phyloP scores from a whole-genome alignment of 2,113 vertebrate genomes.

The Oreochromis niloticus region DNA sequence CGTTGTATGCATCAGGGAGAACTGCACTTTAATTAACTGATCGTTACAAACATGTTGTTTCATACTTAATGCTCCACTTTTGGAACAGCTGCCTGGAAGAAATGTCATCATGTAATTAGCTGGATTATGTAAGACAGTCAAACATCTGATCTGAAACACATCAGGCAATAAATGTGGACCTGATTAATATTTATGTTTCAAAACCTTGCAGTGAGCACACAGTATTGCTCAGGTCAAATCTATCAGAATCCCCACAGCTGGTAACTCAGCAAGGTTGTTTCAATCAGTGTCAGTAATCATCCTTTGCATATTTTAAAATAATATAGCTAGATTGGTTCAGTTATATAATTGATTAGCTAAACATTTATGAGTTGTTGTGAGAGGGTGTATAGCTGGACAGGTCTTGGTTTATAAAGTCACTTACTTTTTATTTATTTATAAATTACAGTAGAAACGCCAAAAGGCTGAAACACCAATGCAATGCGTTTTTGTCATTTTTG shows the following conservation, averaged over 20 bases:
- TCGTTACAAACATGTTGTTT: background rate
- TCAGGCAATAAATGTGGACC: background rate
- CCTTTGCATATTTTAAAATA: background rate
- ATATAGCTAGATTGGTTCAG: background rate
- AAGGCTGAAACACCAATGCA: no score
- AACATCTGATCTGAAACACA: background rate
- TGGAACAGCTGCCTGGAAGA: background rate
- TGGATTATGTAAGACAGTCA: background rate
- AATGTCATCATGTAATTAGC: background rate
- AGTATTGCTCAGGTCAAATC: background rate
- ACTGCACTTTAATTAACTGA: background rate
- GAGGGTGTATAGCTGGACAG: no score
- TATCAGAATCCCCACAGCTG: background rate
- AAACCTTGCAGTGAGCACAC: background rate
- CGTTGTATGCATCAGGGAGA: background rate
- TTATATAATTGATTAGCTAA: background rate
- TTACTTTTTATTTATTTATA: no score
- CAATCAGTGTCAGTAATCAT: background rate
- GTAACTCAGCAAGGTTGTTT: background rate
- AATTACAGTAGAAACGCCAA: no score
- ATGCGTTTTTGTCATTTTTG: no score
- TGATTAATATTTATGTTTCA: background rate
- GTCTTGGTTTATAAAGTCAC: no score
- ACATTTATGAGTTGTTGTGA: background rate
- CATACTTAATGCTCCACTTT: background rate